Conservation (phyloP, 30 jellyfish, hydroid and myxozoan species). For the Sanderia malayensis region DNA sequence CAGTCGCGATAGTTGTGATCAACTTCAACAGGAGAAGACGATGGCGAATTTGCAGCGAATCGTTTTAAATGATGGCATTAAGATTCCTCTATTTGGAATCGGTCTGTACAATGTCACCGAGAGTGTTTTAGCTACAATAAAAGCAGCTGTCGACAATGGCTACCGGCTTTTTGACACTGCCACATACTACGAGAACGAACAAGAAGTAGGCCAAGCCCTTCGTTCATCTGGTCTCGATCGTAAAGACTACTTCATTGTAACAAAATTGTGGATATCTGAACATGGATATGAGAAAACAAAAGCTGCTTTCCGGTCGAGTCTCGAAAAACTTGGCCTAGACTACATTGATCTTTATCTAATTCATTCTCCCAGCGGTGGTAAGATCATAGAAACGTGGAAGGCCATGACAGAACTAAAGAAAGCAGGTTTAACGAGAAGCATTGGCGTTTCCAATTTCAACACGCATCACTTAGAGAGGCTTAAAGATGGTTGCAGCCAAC, state of each 20-base stretch:
- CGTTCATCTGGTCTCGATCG: conserved; percentile 57
- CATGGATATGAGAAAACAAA: conserved; percentile 74
- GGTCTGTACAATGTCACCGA: conserved; percentile 65
- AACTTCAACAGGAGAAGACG: background rate
- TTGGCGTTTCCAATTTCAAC: conserved; percentile 94
- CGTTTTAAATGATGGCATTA: conserved; percentile 45
- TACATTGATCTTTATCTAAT: conserved; percentile 83
- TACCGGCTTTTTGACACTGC: conserved; percentile 93
- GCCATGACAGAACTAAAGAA: conserved; percentile 70
- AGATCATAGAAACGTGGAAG: conserved; percentile 78
- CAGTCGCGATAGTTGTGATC: background rate
- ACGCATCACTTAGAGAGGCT: conserved; percentile 77
- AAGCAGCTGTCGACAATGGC: conserved; percentile 70
- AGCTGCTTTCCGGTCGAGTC: conserved; percentile 59
- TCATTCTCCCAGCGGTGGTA: conserved; percentile 80
- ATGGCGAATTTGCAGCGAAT: conserved; percentile 38
- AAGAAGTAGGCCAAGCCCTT: conserved; percentile 80
- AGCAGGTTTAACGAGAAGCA: conserved; percentile 80
- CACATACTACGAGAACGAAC: conserved; percentile 68
- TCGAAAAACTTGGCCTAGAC: conserved; percentile 59
- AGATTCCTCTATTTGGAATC: conserved; percentile 74
- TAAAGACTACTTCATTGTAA: conserved; percentile 81
- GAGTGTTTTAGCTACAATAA: conserved; percentile 36
- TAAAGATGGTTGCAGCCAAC: conserved; percentile 17
- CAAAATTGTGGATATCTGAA: conserved; percentile 60